Evolutionary conservation across 2,113 vertebrate genomes (phyloP).

Genomic region (Neopipo cinnamomea): DNA sequence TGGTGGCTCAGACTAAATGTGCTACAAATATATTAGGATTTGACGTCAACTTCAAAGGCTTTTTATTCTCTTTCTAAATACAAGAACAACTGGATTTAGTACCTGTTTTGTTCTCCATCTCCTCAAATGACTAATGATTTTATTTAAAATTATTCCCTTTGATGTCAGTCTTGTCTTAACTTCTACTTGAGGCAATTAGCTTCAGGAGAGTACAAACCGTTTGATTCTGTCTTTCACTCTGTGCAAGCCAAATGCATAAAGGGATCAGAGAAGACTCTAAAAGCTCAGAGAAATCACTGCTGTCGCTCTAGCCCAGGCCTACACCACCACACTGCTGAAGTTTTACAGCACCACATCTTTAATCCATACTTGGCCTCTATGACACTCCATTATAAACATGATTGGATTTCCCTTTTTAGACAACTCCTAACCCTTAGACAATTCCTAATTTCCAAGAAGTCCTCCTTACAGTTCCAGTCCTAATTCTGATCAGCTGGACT

Average conservation of each 20-base stretch:
- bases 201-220: background rate
- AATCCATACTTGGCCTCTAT: background rate
- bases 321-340: background rate
- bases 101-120: constrained; percentile 46
- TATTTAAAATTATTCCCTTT: constrained; percentile 47
- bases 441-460: background rate
- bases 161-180: constrained; percentile 34
- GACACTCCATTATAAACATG: background rate
- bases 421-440: background rate
- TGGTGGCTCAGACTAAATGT: background rate
- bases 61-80: constrained; percentile 27
- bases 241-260: background rate
- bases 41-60: background rate
- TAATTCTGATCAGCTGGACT: background rate
- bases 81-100: constrained; percentile 52
- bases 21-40: background rate
- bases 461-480: background rate
- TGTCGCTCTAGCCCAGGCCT: background rate
- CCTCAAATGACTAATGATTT: constrained; percentile 6
- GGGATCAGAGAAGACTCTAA: background rate
- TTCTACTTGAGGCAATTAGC: constrained; percentile 4
- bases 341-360: background rate
- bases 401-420: background rate
- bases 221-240: background rate
- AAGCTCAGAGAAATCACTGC: background rate